Conservation (phyloP, 2,797 vertebrate species). For the Triplophysa yarkandensis region DNA sequence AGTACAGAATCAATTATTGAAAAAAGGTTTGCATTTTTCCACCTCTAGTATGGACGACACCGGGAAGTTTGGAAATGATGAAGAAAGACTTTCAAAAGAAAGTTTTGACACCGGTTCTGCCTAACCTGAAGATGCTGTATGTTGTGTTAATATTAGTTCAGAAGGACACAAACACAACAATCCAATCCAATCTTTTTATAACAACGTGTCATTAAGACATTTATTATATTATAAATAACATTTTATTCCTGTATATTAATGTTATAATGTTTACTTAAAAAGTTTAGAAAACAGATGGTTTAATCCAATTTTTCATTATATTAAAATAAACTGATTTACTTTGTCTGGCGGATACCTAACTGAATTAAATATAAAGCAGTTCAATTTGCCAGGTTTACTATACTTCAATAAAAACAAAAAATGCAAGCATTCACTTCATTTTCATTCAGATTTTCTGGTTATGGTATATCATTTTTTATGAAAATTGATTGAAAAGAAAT, state of each 20-base stretch:
- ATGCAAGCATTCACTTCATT: background rate
- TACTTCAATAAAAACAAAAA: background rate
- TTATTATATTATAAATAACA: too few relatives aligned
- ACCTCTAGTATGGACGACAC: conserved; percentile 49
- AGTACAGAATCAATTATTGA: conserved; percentile 99
- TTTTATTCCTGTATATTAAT: too few relatives aligned
- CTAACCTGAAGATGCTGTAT: background rate
- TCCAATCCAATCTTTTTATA: background rate
- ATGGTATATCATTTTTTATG: background rate
- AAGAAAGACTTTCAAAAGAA: conserved; percentile 25
- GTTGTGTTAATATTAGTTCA: background rate
- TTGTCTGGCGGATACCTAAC: background rate
- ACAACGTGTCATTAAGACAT: background rate
- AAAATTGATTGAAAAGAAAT: background rate
- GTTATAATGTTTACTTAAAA: too few relatives aligned
- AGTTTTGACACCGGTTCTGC: conserved; percentile 6
- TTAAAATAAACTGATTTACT: background rate
- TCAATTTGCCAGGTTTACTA: background rate
- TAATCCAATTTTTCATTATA: background rate
- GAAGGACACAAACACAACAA: background rate
- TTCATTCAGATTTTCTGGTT: too few relatives aligned
- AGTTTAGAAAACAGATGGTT: too few relatives aligned
- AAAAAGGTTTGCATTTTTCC: conserved; percentile 92
- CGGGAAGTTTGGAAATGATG: conserved; percentile 26
- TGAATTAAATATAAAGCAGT: background rate